Conservation (phyloP, 2,797 vertebrate species). For the Arrhamphus sclerolepis region DNA sequence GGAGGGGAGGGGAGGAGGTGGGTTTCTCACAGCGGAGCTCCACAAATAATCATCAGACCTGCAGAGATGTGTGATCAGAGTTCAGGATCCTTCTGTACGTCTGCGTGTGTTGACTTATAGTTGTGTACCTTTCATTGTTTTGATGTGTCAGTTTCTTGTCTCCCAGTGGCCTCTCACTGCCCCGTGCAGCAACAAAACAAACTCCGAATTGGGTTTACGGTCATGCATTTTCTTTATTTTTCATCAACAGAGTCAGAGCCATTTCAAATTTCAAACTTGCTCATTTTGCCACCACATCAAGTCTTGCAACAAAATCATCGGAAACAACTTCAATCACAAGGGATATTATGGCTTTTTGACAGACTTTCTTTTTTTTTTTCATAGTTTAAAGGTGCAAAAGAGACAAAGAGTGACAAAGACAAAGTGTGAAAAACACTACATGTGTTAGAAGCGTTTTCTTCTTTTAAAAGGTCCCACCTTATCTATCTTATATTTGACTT, state of each 20-base stretch:
- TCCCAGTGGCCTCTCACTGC: conserved; percentile 15
- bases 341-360: conserved; percentile 48
- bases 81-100: conserved; percentile 59
- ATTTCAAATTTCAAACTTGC: conserved; percentile 17
- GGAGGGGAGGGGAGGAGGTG: conserved; percentile 26
- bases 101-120: conserved; percentile 14
- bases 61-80: conserved; percentile 69
- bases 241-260: not conserved
- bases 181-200: not conserved
- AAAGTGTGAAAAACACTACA: conserved; percentile 13
- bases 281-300: conserved; percentile 30
- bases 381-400: conserved; percentile 45
- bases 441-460: not conserved
- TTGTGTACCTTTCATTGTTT: conserved; percentile 34
- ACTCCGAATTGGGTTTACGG: not conserved
- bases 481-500: not conserved
- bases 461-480: conserved; percentile 5
- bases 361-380: conserved; percentile 1
- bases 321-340: conserved; percentile 33
- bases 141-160: conserved; percentile 24
- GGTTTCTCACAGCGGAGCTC: conserved; percentile 52
- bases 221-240: conserved; percentile 59
- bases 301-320: conserved; percentile 12
- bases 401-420: not conserved
- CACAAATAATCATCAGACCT: conserved; percentile 66